Evolutionary conservation across 2,113 vertebrate genomes (phyloP).

Genomic region (Coracopsis vasa): DNA sequence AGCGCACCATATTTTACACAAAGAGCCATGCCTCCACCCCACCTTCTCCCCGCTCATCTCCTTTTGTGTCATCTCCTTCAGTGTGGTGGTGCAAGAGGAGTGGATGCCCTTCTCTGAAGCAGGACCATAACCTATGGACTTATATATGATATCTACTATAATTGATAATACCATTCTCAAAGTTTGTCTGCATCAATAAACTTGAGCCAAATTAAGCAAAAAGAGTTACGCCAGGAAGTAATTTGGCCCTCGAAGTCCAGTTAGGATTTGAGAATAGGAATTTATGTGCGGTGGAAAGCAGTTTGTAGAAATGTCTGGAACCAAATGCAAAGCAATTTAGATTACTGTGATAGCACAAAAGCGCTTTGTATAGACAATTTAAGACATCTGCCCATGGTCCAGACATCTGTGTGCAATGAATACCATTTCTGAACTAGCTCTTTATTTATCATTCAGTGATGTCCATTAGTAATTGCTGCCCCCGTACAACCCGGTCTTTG

Average conservation of each 20-base stretch:
- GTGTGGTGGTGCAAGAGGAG: accelerated
- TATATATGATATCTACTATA: background rate
- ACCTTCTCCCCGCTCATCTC: accelerated
- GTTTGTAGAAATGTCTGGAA: constrained; percentile 47
- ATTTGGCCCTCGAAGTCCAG: background rate
- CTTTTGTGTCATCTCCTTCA: background rate
- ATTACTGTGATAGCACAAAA: constrained; percentile 55
- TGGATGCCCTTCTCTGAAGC: background rate
- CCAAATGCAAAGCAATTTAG: constrained; percentile 53
- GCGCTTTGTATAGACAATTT: constrained; percentile 42
- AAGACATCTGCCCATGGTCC: constrained; percentile 57
- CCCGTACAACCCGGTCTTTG: background rate
- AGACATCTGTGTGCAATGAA: constrained; percentile 63
- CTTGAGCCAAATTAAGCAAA: background rate
- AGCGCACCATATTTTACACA: accelerated
- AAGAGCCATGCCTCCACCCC: background rate
- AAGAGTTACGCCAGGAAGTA: background rate
- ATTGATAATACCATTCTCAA: background rate
- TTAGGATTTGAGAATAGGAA: constrained; percentile 14
- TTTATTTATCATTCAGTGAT: constrained; percentile 43
- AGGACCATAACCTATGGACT: background rate
- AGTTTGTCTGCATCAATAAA: background rate
- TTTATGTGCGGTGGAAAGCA: background rate
- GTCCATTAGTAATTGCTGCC: constrained; percentile 54
- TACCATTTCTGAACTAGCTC: constrained; percentile 27